Evolutionary conservation across 2,113 vertebrate species (phyloP).

Genomic region (Callaeas wilsoni): DNA sequence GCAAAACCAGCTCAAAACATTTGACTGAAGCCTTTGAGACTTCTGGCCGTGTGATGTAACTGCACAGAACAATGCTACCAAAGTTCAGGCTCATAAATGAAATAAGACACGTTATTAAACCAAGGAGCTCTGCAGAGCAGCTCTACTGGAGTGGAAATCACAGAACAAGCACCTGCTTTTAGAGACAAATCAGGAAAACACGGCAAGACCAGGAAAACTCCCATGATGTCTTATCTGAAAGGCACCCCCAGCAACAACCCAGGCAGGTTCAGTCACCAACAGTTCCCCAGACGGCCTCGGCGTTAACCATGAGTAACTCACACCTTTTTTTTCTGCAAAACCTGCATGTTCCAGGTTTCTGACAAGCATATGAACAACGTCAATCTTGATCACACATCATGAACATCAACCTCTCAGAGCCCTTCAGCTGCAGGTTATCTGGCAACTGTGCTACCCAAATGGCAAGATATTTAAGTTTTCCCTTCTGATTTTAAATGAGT

Average conservation of each 20-base stretch:
- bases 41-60: neutral
- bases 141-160: neutral
- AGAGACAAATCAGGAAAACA: neutral
- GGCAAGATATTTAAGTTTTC: neutral
- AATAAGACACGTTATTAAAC: neutral
- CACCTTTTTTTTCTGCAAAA: neutral
- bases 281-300: rapidly evolving
- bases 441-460: neutral
- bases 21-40: neutral
- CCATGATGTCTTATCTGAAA: rapidly evolving
- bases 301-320: neutral
- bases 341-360: neutral
- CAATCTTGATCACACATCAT: neutral
- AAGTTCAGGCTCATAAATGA: neutral
- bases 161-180: neutral
- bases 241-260: too few relatives aligned
- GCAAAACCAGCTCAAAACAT: neutral
- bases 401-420: neutral
- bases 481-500: neutral
- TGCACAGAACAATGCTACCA: neutral
- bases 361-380: neutral
- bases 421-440: neutral
- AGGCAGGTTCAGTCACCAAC: rapidly evolving
- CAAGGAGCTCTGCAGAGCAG: neutral
- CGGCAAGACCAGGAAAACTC: neutral